phyloP scores from a whole-genome alignment of 2,113 vertebrate species.

The Tetrax tetrax region DNA sequence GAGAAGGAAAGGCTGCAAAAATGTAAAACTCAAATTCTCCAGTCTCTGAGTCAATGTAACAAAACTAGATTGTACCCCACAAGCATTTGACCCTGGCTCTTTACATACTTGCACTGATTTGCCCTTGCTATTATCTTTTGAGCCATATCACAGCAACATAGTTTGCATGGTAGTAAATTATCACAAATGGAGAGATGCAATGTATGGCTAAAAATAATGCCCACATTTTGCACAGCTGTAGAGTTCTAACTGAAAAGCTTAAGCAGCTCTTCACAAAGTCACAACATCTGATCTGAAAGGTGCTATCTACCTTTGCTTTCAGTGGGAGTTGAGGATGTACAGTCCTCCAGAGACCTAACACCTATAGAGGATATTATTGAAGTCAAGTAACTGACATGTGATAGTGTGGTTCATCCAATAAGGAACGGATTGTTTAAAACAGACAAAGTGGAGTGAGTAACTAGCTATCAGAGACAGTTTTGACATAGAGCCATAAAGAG shows the following conservation, averaged over 20 bases:
- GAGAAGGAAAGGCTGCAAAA: neutral
- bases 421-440: constrained; percentile 60
- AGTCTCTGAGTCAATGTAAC: neutral
- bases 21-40: neutral
- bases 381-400: constrained; percentile 45
- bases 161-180: neutral
- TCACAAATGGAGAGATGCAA: neutral
- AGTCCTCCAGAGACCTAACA: constrained; percentile 15
- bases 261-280: constrained; percentile 3
- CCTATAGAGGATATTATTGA: constrained; percentile 26
- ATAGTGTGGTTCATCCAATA: constrained; percentile 50
- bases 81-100: neutral
- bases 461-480: constrained; percentile 66
- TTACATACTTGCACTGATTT: neutral
- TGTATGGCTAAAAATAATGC: constrained; percentile 20
- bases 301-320: constrained; percentile 3
- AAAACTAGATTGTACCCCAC: neutral
- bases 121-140: neutral
- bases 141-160: neutral
- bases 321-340: neutral
- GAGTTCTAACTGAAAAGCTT: neutral
- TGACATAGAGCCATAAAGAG: constrained; percentile 69
- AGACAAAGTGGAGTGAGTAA: constrained; percentile 51
- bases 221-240: neutral
- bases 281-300: neutral